Conservation (phyloP, 2,113 vertebrate species). For the Macaca nemestrina region DNA sequence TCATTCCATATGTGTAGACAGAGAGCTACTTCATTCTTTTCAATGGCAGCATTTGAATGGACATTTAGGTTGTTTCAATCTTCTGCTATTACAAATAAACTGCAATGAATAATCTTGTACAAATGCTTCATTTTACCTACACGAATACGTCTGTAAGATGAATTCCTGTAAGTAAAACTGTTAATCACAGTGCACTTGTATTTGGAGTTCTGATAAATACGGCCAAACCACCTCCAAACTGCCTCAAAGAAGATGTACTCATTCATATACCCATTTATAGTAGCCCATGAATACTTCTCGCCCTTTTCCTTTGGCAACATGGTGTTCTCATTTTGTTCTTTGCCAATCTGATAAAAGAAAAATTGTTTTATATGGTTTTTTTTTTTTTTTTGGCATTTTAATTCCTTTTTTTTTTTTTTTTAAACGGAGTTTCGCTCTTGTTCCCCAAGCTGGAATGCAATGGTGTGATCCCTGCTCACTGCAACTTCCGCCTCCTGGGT, state of each 20-base stretch:
- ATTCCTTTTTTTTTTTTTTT: background rate
- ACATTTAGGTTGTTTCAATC: background rate
- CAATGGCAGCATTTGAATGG: background rate
- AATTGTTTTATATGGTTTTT: background rate
- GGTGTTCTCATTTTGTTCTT: background rate
- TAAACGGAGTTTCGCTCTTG: background rate
- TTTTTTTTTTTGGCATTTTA: background rate
- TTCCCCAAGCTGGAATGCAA: background rate
- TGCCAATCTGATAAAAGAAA: background rate
- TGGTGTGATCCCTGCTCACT: no score
- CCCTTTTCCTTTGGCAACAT: background rate
- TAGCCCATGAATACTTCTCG: background rate
- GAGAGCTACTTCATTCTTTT: background rate
- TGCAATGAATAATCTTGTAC: background rate
- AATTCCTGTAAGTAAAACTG: slow-evolving; percentile 9
- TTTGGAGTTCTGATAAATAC: background rate
- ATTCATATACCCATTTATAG: background rate
- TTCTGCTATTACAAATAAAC: slow-evolving; percentile 14
- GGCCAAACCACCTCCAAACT: background rate
- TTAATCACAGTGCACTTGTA: background rate
- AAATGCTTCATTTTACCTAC: background rate
- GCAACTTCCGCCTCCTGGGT: background rate
- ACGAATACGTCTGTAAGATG: background rate
- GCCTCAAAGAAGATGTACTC: background rate
- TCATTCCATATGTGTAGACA: background rate